Conservation (phyloP, 2,888 invertebrate species). For the Sialis lutaria region DNA sequence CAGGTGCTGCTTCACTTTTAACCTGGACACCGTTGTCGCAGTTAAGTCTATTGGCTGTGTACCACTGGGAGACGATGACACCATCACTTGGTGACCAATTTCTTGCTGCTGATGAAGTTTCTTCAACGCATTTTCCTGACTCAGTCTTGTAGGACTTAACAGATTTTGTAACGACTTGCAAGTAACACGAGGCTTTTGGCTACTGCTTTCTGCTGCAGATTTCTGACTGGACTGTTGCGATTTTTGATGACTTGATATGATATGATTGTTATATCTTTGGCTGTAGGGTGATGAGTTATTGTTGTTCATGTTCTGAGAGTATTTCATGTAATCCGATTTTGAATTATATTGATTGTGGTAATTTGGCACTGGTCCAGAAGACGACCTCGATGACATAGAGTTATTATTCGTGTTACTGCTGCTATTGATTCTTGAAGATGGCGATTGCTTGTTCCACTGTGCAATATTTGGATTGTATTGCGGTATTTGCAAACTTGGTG, state of each 20-base stretch:
- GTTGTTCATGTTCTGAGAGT: slow-evolving; percentile 3
- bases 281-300: slow-evolving; percentile 1
- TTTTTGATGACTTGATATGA: slow-evolving; percentile 39
- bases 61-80: slow-evolving; percentile 4
- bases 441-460: slow-evolving; percentile 1
- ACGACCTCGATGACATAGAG: slow-evolving; percentile 6
- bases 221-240: slow-evolving; percentile 2
- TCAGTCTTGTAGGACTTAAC: slow-evolving; percentile 28
- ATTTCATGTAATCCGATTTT: slow-evolving; percentile 5
- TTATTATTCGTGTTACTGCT: not conserved
- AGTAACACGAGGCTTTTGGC: slow-evolving; percentile 12
- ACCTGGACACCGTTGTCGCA: slow-evolving; percentile 15
- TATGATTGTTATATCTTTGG: slow-evolving; percentile 26
- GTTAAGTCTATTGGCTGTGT: slow-evolving; percentile 26
- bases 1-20: slow-evolving; percentile 28
- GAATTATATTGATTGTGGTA: slow-evolving; percentile 2
- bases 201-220: slow-evolving; percentile 9
- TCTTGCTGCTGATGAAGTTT: not conserved
- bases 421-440: not conserved
- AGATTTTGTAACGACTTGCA: slow-evolving; percentile 40
- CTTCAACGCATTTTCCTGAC: slow-evolving; percentile 7
- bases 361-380: slow-evolving; percentile 4
- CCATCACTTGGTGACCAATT: slow-evolving; percentile 1
- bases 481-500: slow-evolving; percentile 17
- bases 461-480: slow-evolving; percentile 16